phyloP scores from a whole-genome alignment of 2,113 vertebrate species.

The Zosterops hypoxanthus region DNA sequence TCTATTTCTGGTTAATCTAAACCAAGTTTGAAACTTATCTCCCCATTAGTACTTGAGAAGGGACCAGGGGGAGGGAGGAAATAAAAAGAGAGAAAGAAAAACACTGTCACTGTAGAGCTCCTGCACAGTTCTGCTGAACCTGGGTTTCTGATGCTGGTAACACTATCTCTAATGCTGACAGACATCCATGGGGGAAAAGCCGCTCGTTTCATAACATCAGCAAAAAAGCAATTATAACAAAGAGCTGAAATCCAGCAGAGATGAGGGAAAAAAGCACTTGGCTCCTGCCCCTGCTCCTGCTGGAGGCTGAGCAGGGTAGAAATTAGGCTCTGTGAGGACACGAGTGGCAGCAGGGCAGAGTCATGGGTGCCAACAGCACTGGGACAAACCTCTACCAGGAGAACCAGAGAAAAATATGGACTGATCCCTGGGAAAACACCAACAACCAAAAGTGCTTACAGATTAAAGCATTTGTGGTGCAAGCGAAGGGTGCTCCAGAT shows the following conservation, averaged over 20 bases:
- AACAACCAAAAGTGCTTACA: not conserved
- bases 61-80: not conserved
- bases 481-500: conserved; percentile 2
- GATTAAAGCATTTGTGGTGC: not conserved
- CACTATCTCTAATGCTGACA: conserved; percentile 44
- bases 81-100: not conserved
- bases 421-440: not conserved
- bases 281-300: accelerated
- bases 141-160: conserved; percentile 26
- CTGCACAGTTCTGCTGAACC: conserved; percentile 48
- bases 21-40: conserved; percentile 60
- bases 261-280: not conserved
- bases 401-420: accelerated
- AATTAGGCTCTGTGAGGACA: not conserved
- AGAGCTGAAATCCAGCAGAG: not conserved
- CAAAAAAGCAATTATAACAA: conserved; percentile 3
- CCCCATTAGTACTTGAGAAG: conserved; percentile 54
- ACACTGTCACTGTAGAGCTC: not conserved
- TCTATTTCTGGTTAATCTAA: conserved; percentile 66
- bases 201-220: not conserved
- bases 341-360: not conserved
- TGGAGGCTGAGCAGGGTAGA: not conserved
- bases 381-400: not conserved
- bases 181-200: not conserved
- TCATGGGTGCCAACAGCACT: not conserved